phyloP scores from a whole-genome alignment of 2,113 vertebrate genomes.

The Propithecus coquereli region DNA sequence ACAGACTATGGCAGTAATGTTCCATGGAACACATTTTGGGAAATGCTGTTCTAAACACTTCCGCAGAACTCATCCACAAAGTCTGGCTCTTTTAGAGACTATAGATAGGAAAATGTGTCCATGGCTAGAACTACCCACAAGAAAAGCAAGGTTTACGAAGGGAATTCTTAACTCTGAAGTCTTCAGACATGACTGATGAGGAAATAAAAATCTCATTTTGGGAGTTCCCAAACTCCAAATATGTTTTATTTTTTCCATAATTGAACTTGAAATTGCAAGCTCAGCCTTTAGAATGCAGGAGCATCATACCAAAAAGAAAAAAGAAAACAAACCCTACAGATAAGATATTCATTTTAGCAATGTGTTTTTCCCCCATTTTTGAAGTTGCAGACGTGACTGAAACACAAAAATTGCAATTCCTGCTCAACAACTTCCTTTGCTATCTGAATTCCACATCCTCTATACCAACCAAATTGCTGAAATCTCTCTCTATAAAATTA shows the following conservation, averaged over 20 bases:
- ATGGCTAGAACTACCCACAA: neutral
- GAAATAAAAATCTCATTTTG: conserved; percentile 27
- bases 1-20: neutral
- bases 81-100: neutral
- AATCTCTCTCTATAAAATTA: conserved; percentile 12
- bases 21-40: neutral
- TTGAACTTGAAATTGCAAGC: neutral
- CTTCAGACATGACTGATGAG: conserved; percentile 8
- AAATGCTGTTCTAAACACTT: neutral
- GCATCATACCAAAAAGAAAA: neutral
- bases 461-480: neutral
- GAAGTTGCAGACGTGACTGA: neutral
- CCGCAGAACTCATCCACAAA: neutral
- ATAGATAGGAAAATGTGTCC: neutral
- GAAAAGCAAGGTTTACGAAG: neutral
- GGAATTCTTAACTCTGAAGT: neutral
- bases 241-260: neutral
- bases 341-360: neutral
- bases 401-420: neutral
- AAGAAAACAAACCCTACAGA: neutral
- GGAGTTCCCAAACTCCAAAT: neutral
- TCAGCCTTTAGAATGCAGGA: neutral
- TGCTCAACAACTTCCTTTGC: neutral
- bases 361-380: neutral
- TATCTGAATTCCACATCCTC: neutral